Percentiles rank a stretch among this genome's conserved stretches.
Conservation (phyloP, 2,113 vertebrate genomes). For the Tenebrosternarchus preto region DNA sequence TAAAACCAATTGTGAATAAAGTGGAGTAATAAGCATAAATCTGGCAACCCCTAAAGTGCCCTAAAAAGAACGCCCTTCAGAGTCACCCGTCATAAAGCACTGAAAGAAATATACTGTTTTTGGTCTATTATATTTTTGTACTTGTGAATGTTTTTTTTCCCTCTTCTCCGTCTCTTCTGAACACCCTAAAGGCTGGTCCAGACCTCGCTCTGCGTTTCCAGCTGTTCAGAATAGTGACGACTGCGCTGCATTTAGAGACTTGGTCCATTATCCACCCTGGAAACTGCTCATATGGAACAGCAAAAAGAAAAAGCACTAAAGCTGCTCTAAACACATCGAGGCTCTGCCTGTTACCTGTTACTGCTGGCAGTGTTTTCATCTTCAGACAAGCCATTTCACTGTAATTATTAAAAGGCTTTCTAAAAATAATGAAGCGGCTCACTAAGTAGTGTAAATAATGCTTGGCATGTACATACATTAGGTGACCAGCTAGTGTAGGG, state of each 20-base stretch:
- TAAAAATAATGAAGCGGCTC: not conserved
- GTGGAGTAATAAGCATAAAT: not conserved
- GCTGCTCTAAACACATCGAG: no score
- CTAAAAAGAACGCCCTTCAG: no score
- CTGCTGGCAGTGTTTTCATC: no score
- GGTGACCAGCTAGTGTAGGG: not conserved
- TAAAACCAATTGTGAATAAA: not conserved
- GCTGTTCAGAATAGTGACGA: not conserved
- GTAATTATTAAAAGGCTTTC: not conserved
- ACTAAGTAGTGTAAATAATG: not conserved
- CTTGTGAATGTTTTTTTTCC: not conserved
- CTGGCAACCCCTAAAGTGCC: no score
- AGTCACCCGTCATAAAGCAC: not conserved
- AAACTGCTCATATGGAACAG: no score
- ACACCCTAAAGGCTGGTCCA: no score
- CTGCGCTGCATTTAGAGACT: not conserved
- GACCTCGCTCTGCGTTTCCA: not conserved
- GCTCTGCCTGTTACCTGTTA: no score
- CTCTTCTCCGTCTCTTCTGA: no score
- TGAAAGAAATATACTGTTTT: not conserved
- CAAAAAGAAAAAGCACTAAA: no score
- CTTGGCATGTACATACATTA: not conserved
- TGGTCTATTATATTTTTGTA: constrained; percentile 5
- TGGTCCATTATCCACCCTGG: no score
- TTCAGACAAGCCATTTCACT: not conserved